A percentile compares a stretch with the other conserved stretches of the same genome.
Evolutionary conservation across 2,888 invertebrate species (phyloP).

Genomic region (Hyalella azteca): DNA sequence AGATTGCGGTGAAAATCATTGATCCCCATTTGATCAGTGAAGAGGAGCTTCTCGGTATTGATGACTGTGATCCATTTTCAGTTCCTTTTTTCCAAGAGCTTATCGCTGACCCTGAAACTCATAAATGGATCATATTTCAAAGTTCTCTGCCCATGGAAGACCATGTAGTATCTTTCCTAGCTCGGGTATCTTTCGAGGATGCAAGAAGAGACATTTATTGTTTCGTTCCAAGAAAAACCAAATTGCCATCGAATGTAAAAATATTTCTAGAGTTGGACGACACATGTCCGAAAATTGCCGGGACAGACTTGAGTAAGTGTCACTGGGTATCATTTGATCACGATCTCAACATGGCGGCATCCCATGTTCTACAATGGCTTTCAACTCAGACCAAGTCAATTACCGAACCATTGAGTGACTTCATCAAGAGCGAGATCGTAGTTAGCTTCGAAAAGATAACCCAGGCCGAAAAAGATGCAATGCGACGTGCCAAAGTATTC

Average conservation of each 20-base stretch:
- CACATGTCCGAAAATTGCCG: not conserved
- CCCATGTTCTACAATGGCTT: not conserved
- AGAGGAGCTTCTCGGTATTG: not conserved
- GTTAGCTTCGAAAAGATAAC: not conserved
- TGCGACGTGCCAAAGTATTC: not conserved
- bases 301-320: not conserved
- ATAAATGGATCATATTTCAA: slow-evolving; percentile 6
- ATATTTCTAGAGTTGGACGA: not conserved
- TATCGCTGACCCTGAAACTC: not conserved
- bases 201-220: not conserved
- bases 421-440: not conserved
- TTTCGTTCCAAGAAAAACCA: not conserved
- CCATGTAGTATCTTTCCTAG: not conserved
- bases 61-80: not conserved
- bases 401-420: not conserved
- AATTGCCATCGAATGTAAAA: not conserved
- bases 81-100: not conserved
- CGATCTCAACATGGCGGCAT: not conserved
- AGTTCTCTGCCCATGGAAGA: not conserved
- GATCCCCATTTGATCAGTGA: not conserved
- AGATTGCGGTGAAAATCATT: not conserved
- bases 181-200: not conserved
- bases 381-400: not conserved
- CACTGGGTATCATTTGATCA: not conserved
- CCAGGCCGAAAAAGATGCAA: not conserved